phyloP scores from a whole-genome alignment of 2,888 invertebrate species.

The Tetragnatha montana region DNA sequence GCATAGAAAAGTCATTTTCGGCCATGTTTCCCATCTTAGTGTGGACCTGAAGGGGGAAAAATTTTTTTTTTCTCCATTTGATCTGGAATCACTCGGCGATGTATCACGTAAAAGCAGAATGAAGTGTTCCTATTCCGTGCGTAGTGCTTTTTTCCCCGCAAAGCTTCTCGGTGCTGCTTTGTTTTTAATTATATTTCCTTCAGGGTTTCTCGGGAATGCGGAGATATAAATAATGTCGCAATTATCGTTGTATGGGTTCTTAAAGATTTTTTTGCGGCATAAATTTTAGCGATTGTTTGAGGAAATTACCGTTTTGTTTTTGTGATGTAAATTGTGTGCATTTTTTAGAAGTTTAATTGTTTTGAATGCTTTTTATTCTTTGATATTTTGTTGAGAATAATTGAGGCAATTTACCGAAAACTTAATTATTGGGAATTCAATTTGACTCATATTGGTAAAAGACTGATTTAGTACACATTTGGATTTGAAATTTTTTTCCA shows the following conservation, averaged over 20 bases:
- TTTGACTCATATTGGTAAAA: neutral
- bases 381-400: neutral
- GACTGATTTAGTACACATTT: too few relatives aligned
- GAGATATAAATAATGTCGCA: constrained; percentile 1
- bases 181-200: neutral
- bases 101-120: constrained; percentile 23
- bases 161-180: neutral
- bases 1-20: constrained; percentile 28
- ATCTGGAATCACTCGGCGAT: constrained; percentile 34
- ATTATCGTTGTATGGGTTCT: neutral
- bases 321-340: neutral
- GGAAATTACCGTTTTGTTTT: neutral
- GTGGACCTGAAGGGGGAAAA: constrained; percentile 8
- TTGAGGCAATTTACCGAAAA: neutral
- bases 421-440: neutral
- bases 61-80: constrained; percentile 1
- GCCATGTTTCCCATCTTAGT: neutral
- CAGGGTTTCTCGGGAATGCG: neutral
- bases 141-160: neutral
- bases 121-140: neutral
- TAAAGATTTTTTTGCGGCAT: neutral
- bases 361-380: neutral
- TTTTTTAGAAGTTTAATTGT: neutral
- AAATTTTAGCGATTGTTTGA: neutral
- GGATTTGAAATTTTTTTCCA: too few relatives aligned